A percentile compares a stretch with the other conserved stretches of the same genome.
phyloP scores from a whole-genome alignment of 2,888 invertebrate genomes.

The Bhutanitis thaidina region DNA sequence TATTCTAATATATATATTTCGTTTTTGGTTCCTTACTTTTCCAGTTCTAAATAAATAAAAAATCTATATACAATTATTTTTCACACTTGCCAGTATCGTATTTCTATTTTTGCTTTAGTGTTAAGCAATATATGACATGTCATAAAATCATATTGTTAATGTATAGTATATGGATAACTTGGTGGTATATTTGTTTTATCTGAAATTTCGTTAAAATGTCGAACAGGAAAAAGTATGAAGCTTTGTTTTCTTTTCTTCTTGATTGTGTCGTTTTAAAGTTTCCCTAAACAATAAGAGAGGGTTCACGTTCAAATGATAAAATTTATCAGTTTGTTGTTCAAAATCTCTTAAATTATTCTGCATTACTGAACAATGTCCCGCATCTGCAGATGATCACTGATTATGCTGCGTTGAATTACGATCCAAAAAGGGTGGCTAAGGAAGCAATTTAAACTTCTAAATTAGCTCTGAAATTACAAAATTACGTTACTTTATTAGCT shows the following conservation, averaged over 20 bases:
- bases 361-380: conserved; percentile 15
- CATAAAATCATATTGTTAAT: too few relatives aligned
- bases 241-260: too few relatives aligned
- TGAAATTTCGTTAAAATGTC: too few relatives aligned
- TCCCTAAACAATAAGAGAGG: neutral
- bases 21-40: neutral
- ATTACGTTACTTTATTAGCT: conserved; percentile 16
- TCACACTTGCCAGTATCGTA: too few relatives aligned
- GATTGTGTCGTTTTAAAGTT: neutral
- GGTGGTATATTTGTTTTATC: too few relatives aligned
- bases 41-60: neutral
- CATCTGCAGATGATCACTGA: conserved; percentile 21
- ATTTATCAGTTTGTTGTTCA: conserved; percentile 5
- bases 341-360: conserved; percentile 15
- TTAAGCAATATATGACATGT: too few relatives aligned
- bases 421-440: conserved; percentile 17
- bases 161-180: too few relatives aligned
- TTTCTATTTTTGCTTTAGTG: too few relatives aligned
- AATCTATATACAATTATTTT: too few relatives aligned
- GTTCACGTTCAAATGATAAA: neutral
- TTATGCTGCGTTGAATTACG: conserved; percentile 16
- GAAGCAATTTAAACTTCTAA: conserved; percentile 25
- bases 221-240: too few relatives aligned
- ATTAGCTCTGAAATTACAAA: conserved; percentile 22
- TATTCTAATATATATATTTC: neutral